These are phyloP conservation scores for Cotesia chilonis DNA, from an alignment of 1,140 invertebrate genomes.

Conservation along the genomic window DNA sequence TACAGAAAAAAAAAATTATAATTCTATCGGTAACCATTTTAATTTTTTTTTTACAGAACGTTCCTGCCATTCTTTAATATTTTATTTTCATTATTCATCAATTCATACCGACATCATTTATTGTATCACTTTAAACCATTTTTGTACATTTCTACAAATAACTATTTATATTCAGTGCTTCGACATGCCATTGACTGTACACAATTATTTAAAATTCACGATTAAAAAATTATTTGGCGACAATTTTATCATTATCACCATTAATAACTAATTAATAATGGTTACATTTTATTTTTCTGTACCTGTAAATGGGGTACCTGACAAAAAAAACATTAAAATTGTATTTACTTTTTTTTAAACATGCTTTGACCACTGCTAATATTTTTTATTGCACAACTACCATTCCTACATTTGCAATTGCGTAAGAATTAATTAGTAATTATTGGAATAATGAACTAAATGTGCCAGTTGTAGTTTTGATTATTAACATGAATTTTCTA, in stretches of 20 bases:
- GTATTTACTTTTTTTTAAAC: slow-evolving; percentile 3
- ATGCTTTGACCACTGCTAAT: neutral
- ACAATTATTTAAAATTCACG: neutral
- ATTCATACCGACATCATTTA: slow-evolving; percentile 42
- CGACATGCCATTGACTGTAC: slow-evolving; percentile 26
- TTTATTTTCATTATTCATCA: slow-evolving; percentile 32
- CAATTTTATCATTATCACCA: slow-evolving; percentile 18
- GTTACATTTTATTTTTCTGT: slow-evolving; percentile 33
- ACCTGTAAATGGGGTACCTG: slow-evolving; percentile 56
- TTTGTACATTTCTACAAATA: slow-evolving; percentile 34
- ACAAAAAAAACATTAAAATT: slow-evolving; percentile 14
- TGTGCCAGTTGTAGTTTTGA: neutral
- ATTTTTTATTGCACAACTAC: slow-evolving; percentile 3
- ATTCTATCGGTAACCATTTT: slow-evolving; percentile 32
- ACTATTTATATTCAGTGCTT: slow-evolving; percentile 11
- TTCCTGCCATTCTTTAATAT: slow-evolving; percentile 28
- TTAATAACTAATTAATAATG: slow-evolving; percentile 1
- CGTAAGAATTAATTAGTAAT: slow-evolving; percentile 1
- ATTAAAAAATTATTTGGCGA: slow-evolving; percentile 19
- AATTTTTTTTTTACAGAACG: slow-evolving; percentile 10
- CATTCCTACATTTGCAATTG: neutral
- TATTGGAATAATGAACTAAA: neutral
- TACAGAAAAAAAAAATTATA: neutral
- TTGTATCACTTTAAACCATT: slow-evolving; percentile 40
- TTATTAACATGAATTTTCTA: slow-evolving; percentile 5